Base-by-base conservation (phyloP, 2,888 invertebrate genomes). In the Acleris holmiana region DNA sequence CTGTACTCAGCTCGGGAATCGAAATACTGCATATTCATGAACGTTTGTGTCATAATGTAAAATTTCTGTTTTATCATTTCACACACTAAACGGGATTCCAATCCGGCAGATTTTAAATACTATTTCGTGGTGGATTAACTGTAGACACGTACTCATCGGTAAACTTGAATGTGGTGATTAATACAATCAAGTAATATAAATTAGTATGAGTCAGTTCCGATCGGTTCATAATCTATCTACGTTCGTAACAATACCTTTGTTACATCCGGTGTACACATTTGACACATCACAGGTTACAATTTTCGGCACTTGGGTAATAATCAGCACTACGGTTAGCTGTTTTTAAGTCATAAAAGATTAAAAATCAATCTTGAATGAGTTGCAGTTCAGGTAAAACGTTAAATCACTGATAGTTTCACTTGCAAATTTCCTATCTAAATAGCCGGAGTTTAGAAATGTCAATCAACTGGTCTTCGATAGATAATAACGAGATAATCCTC, bases 341-440 rank as follows among this genome's bases (percentile, higher is more conserved):
- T 17, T 4, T 17, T 2, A 41, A 17, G 6, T 23, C 21, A 23
- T 23, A 23, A n/a, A 40, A 40, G 19, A 29, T 19, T 59, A 19
- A 47, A 51, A 59, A 59, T 46, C 29, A 29, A 58, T 57, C 73
- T 75, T 73, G 74, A 74, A 74, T 69, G 68, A 68, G 64, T 71
- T 70, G 67, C 69, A 69, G 23, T 10, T 19, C 71, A 68, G 71
- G 68, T 72, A 69, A 67, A 55, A 47, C 54, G 69, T 61, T 65
- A 67, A 70, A 68, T 72, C 66, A 69, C 51, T 55, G 40, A 61
- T 56, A 67, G 67, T 72, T 73, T 72, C 67, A 70, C 73, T 74
- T 73, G 73, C 70, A 71, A n/a, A 71, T 71, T 70, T 70, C 66
- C 67, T 67, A 60, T 73, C 68, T 69, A 57, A 56, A 68, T 65